phyloP scores from a whole-genome alignment of 2,113 vertebrate species.

The Eulemur rufifrons region DNA sequence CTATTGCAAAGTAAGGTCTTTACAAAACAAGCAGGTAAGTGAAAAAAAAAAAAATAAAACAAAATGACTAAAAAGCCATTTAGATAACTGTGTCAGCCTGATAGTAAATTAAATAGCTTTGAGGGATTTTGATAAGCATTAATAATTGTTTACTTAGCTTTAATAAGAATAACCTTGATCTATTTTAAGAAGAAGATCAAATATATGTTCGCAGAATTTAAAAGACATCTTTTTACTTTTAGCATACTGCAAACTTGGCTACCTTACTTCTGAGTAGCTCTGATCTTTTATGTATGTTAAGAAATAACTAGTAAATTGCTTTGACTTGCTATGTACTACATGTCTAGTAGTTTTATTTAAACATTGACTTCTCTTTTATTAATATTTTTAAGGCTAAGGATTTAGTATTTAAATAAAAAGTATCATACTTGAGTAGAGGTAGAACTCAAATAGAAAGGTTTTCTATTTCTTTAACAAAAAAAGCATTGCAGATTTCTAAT shows the following conservation, averaged over 20 bases:
- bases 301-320: constrained; percentile 52
- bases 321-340: constrained; percentile 57
- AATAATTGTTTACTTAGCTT: constrained; percentile 59
- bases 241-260: constrained; percentile 46
- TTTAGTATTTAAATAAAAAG: constrained; percentile 57
- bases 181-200: constrained; percentile 72
- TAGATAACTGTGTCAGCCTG: not conserved
- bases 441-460: constrained; percentile 19
- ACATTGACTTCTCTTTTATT: constrained; percentile 48
- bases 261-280: constrained; percentile 67
- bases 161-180: constrained; percentile 64
- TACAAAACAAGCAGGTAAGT: not conserved
- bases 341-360: constrained; percentile 68
- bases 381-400: constrained; percentile 39
- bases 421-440: constrained; percentile 13
- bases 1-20: not conserved
- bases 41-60: not conserved
- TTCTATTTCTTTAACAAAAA: constrained; percentile 27
- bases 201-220: constrained; percentile 77
- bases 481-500: not conserved
- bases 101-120: constrained; percentile 44
- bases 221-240: constrained; percentile 72
- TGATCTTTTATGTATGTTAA: constrained; percentile 53
- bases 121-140: constrained; percentile 6
- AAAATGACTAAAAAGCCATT: constrained; percentile 17